Evolutionary conservation across 2,888 invertebrate species (phyloP).

Genomic region (Clitarchus hookeri): DNA sequence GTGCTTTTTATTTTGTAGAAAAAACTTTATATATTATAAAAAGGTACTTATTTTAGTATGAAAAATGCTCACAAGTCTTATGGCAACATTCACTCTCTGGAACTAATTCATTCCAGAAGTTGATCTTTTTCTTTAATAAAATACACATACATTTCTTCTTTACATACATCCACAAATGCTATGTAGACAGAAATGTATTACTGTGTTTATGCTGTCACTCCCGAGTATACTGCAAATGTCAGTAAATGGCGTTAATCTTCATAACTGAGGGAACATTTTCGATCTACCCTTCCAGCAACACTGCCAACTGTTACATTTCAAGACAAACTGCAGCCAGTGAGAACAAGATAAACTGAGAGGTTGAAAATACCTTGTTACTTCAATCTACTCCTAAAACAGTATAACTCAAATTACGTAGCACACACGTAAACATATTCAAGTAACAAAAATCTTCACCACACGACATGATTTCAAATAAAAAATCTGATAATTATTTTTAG

Average conservation of each 20-base stretch:
- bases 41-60: slow-evolving; percentile 36
- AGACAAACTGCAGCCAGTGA: not conserved
- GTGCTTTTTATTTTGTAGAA: slow-evolving; percentile 35
- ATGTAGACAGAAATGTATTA: not conserved
- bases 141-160: not conserved
- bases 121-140: not conserved
- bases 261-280: not conserved
- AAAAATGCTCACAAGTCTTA: slow-evolving; percentile 39
- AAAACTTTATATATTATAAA: slow-evolving; percentile 39
- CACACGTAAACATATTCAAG: too few relatives aligned
- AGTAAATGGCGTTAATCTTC: not conserved
- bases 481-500: too few relatives aligned
- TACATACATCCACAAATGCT: not conserved
- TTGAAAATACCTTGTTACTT: not conserved
- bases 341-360: not conserved
- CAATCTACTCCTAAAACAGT: too few relatives aligned
- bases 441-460: too few relatives aligned
- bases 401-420: too few relatives aligned
- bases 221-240: not conserved
- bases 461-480: too few relatives aligned
- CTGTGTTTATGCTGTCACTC: not conserved
- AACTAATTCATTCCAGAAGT: not conserved
- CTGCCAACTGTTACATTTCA: not conserved
- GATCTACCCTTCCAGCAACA: slow-evolving; percentile 4
- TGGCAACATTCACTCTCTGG: slow-evolving; percentile 4